Evolutionary conservation across 2,797 vertebrate genomes (phyloP).

Genomic region (Ara ararauna): DNA sequence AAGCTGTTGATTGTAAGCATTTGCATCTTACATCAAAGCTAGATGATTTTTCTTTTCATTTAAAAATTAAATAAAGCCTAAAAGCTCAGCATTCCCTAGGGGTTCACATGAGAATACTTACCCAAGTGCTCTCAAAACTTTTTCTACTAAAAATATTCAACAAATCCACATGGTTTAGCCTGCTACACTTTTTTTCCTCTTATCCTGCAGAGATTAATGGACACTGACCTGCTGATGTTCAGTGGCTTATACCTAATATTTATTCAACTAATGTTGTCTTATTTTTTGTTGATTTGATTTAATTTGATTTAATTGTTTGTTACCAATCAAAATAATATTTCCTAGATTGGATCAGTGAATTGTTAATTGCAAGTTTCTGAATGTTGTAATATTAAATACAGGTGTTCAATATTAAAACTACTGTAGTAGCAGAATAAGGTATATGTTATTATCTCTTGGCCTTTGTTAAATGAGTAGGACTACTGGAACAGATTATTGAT

Average conservation of each 20-base stretch:
- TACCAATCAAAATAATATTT: not conserved
- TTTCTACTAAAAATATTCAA: not conserved
- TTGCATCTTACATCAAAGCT: not conserved
- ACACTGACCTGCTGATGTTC: not conserved
- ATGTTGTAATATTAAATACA: not conserved
- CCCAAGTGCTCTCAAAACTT: not conserved
- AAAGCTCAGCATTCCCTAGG: not conserved
- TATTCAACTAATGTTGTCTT: not conserved
- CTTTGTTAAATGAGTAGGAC: not conserved
- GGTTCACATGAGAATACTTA: not conserved
- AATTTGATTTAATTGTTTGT: not conserved
- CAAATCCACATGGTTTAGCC: not conserved
- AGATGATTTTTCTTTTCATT: not conserved
- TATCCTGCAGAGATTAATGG: not conserved
- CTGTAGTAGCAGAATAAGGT: not conserved
- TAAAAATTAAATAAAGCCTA: not conserved
- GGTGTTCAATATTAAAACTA: not conserved
- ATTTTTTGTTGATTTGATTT: not conserved
- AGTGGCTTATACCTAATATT: not conserved
- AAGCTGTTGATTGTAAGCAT: not conserved
- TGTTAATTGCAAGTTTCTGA: not conserved
- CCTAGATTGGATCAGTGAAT: not conserved
- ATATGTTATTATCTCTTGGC: not conserved
- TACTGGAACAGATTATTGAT: not conserved
- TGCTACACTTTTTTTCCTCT: not conserved